Base-by-base conservation (phyloP, 1,140 invertebrate genomes). In the Globodera rostochiensis region DNA sequence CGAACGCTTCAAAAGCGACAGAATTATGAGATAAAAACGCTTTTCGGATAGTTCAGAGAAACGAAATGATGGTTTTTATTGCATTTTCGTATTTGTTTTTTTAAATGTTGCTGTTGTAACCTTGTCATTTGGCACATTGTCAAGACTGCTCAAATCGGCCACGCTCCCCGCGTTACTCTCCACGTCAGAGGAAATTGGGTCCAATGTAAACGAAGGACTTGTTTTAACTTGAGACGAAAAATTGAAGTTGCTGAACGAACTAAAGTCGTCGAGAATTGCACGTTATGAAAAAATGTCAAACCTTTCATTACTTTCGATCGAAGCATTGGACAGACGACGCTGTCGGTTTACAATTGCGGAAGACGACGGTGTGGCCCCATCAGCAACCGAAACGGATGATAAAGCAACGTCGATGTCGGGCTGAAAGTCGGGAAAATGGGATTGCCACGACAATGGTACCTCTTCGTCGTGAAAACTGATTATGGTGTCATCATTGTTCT, bases 261-360 rank as follows among this genome's bases (percentile, higher is more conserved):
- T 64, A 49, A 36, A 4, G 49, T 6, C 36, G 36, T 36, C 36
- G 36, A 36, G 36, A 36, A 36, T 36, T 36, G 36, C 36, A 36
- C 4, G 4, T 13, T 79, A 74, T 15, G 53, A 45, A 9, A 80
- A 36, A 36, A 3, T 80, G n/a, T 82, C 36, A 45, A 80, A 66
- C 46, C 73, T 84, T 53, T 85, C 83, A 50, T 60, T 84, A 21
- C 83, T 84, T 67, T 80, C 83, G 8, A 84, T 45, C 11, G 83
- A 84, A 36, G 77, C 83, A 60, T 75, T 74, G 49, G 83, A 84
- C 11, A 79, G 57, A 4, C 82, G 84, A 46, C 77, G 57, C 25
- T 83, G 73, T 19, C 60, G 46, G 25, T 25, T 45, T 66, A 25
- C 80, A 79, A 15, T 36, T 6, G 25, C 64, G 47, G 47, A 13